Percentiles rank a stretch among this genome's conserved stretches.
Conservation (phyloP, 2,113 vertebrate genomes). For the Odocoileus hemionus region DNA sequence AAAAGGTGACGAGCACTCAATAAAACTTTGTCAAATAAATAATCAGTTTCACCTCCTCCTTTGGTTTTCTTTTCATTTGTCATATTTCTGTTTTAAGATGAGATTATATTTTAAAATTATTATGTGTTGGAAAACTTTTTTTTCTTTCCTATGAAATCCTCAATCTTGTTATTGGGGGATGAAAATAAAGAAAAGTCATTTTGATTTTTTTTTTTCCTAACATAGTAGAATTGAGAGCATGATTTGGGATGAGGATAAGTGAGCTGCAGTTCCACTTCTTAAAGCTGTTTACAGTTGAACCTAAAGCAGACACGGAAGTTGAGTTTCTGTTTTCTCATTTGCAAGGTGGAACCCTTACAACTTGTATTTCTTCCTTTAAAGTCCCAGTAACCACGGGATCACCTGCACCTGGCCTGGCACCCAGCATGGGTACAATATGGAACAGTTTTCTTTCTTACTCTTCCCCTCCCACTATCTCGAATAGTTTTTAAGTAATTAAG, state of each 20-base stretch:
- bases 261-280: neutral
- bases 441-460: too few relatives aligned
- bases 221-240: neutral
- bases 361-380: neutral
- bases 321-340: neutral
- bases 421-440: rapidly evolving
- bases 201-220: neutral
- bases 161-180: neutral
- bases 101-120: neutral
- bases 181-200: neutral
- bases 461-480: too few relatives aligned
- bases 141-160: neutral
- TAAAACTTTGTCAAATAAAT: neutral
- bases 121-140: neutral
- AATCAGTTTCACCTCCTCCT: neutral
- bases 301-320: neutral
- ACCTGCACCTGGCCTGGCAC: rapidly evolving
- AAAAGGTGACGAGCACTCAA: neutral
- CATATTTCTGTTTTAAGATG: neutral
- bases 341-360: neutral
- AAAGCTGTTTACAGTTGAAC: neutral
- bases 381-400: rapidly evolving
- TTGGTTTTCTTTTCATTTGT: neutral
- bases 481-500: neutral
- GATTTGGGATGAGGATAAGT: neutral